Evolutionary conservation across 2,888 invertebrate genomes (phyloP).

Genomic region (Linyphia triangularis): DNA sequence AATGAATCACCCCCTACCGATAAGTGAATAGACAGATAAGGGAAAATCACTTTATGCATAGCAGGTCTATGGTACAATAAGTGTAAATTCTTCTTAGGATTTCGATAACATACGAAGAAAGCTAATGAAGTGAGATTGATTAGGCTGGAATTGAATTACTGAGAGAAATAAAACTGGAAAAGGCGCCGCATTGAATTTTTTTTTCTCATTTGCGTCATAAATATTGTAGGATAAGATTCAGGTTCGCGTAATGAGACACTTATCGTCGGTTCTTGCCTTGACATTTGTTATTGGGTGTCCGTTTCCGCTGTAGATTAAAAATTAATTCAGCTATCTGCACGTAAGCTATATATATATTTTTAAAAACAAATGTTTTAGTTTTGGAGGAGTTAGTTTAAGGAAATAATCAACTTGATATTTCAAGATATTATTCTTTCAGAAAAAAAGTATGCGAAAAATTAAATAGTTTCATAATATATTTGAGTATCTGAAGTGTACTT

Average conservation of each 20-base stretch:
- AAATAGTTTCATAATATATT: too few relatives aligned
- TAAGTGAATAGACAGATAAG: neutral
- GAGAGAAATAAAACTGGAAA: neutral
- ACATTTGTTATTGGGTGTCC: neutral
- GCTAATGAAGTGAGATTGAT: neutral
- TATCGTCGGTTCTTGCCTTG: neutral
- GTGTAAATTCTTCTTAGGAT: too few relatives aligned
- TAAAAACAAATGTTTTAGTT: too few relatives aligned
- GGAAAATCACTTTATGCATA: neutral
- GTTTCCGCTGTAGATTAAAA: neutral
- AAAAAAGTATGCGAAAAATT: too few relatives aligned
- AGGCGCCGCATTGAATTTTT: too few relatives aligned
- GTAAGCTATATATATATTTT: too few relatives aligned
- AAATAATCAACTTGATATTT: neutral
- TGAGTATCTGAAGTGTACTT: too few relatives aligned
- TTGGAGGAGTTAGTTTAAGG: too few relatives aligned
- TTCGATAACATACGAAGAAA: neutral
- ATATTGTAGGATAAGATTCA: neutral
- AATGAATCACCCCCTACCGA: neutral
- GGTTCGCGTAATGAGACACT: neutral
- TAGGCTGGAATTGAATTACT: neutral
- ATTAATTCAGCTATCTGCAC: too few relatives aligned
- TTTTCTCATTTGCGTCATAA: neutral
- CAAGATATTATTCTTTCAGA: too few relatives aligned
- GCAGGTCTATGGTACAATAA: too few relatives aligned